A percentile compares a stretch with the other conserved stretches of the same genome.
These are phyloP conservation scores for Rafetus swinhoei DNA, from an alignment of 2,113 vertebrate genomes.

Conservation along the genomic window DNA sequence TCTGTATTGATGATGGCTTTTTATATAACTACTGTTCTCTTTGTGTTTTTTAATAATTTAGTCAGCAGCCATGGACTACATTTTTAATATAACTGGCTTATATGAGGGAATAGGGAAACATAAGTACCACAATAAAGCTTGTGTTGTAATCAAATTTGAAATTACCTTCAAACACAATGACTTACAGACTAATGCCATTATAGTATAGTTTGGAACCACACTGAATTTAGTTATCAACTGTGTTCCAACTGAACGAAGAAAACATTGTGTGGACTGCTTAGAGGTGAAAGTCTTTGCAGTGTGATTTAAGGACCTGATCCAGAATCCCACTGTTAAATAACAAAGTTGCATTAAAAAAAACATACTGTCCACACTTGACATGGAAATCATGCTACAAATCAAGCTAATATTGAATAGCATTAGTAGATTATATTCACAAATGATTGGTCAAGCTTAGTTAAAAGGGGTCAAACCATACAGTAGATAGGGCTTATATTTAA, in stretches of 20 bases:
- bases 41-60: neutral
- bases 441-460: neutral
- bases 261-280: neutral
- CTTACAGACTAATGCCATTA: neutral
- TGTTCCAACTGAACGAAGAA: neutral
- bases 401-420: neutral
- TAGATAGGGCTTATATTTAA: constrained; percentile 12
- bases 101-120: constrained; percentile 9
- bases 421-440: neutral
- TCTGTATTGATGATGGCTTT: neutral
- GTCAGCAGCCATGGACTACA: neutral
- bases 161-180: neutral
- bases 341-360: neutral
- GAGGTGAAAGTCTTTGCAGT: neutral
- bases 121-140: neutral
- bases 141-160: neutral
- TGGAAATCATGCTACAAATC: neutral
- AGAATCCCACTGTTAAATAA: neutral
- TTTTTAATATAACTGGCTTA: neutral
- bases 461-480: neutral
- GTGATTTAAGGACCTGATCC: neutral
- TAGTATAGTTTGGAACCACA: neutral
- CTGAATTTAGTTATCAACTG: neutral
- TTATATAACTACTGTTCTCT: neutral
- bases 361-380: neutral